Base-by-base conservation (phyloP, 2,113 vertebrate genomes). In the Macaca nemestrina region DNA sequence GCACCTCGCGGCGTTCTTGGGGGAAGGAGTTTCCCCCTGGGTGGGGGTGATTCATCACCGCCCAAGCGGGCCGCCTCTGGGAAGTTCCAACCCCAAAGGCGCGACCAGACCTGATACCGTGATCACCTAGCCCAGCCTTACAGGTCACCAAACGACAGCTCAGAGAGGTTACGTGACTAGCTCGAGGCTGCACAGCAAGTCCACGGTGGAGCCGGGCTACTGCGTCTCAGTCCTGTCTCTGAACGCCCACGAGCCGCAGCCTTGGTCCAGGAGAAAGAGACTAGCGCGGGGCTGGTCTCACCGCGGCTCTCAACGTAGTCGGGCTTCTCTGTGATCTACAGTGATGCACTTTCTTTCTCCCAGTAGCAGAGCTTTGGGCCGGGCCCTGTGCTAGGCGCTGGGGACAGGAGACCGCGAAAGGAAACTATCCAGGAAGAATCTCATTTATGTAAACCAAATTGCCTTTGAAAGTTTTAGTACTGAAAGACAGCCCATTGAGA, bases 301-400 rank as follows among this genome's bases (percentile, higher is more conserved):
- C 30, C 6, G 0, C 23, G 0, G 1, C 4, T 1, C 27, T 76
- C 18, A 80, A 22, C 12, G 48, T 0, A 0, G 61, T 27, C 18
- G 1, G 48, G 6, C 16, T 13, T 55, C 5, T 5, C 43, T 17
- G 16, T 23, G 17, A 1, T 0, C 23, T 12, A 16, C 38, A 30
- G 40, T 40, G 3, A 2, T 8, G 1, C 11, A 48, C 30, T 88
- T 93, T 68, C 23, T 0, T 78, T 50, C 67, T 35, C 32, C 38
- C 12, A 23, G 67, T 3, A 22, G 7, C 52, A 40, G 8, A 8
- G 11, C 75, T 96, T 95, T 79, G 52, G 70, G 59, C 35, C 12
- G 0, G 6, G 67, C 25, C 40, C n/a, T 57, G 38, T 27, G 22
- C 75, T 85, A 48, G 76, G 55, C 0, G 1, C 57, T 13, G 25